Evolutionary conservation across 2,113 vertebrate species (phyloP), one percentile per base, ranked within the genome.

Genomic region (Pterocles gutturalis): DNA sequence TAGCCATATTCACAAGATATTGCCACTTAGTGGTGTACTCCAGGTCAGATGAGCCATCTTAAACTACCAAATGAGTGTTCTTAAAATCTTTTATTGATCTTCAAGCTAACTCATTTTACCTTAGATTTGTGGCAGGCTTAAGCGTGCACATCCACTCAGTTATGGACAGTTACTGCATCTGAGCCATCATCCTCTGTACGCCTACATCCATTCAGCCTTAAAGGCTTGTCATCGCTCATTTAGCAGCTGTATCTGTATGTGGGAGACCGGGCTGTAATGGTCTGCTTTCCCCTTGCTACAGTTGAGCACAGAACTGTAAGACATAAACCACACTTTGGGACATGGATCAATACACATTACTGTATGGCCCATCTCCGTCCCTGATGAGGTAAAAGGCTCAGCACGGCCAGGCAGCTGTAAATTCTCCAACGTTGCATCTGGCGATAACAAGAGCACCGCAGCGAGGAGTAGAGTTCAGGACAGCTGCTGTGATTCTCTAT

Each of bases 261-360:
- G 76, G 64, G 72, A 87, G 64, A 31, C 71, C 48, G 76, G 71
- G 24, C 34, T 60, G 46, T 78, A 88, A 78, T 77, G 69, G 54
- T 51, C 46, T 90, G 49, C 58, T 71, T 73, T 96, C 64, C 58
- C 67, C 55, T 60, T 70, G 84, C 65, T 91, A 33, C 67, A 79
- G 77, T n/a, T 95, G 83, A 94, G 72, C 77, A 85, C 24, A 87
- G 77, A 87, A 89, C 89, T 48, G 13, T 57, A 72, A 94, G 91
- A 57, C 69, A 91, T 96, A 96, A 97, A 96, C 43, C 58, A 89
- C 70, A 11, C 57, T 93, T 91, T 94, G 87, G n/a, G 87, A 34
- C 61, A 31, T 9, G 84, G 94, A 96, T 97, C 96, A 89, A 97
- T 97, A 95, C 61, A 1, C 96, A 94, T 97, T 96, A 95, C 89